Evolutionary conservation across 2,888 invertebrate genomes (phyloP).

Genomic region (Antheraea yamamai): DNA sequence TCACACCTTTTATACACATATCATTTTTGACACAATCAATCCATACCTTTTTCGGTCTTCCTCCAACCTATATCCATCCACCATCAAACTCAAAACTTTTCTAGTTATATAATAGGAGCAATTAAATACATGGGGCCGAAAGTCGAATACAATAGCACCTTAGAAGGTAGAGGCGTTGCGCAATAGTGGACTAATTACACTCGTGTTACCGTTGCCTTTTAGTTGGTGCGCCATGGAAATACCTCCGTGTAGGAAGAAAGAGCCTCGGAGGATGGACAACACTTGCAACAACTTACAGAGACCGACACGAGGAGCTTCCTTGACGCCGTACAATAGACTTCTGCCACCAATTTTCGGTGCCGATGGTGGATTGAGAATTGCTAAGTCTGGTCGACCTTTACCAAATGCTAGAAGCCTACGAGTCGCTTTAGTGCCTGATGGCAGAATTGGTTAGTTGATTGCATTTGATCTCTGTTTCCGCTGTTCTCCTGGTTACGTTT

Average conservation of each 20-base stretch:
- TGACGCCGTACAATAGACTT: slow-evolving; percentile 37
- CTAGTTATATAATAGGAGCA: no score
- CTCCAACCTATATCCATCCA: no score
- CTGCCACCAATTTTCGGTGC: slow-evolving; percentile 32
- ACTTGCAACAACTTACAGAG: slow-evolving; percentile 37
- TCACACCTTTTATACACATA: no score
- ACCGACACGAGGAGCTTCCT: slow-evolving; percentile 32
- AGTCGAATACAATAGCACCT: no score
- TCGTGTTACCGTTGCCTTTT: neutral
- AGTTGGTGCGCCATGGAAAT: slow-evolving; percentile 41
- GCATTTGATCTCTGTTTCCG: no score
- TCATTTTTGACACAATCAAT: no score
- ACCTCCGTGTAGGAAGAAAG: slow-evolving; percentile 29
- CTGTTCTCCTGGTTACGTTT: no score
- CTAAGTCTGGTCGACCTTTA: slow-evolving; percentile 32
- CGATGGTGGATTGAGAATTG: slow-evolving; percentile 26
- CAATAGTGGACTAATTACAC: neutral
- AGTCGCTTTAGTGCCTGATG: slow-evolving; percentile 36
- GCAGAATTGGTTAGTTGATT: slow-evolving; percentile 24
- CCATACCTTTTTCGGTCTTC: no score
- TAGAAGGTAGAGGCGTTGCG: no score
- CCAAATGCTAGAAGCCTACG: slow-evolving; percentile 34
- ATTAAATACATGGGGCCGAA: no score
- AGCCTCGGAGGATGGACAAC: slow-evolving; percentile 32
- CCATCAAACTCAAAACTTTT: no score